phyloP scores from a whole-genome alignment of 64 coral and sea anemone species.

The Actinia equina region DNA sequence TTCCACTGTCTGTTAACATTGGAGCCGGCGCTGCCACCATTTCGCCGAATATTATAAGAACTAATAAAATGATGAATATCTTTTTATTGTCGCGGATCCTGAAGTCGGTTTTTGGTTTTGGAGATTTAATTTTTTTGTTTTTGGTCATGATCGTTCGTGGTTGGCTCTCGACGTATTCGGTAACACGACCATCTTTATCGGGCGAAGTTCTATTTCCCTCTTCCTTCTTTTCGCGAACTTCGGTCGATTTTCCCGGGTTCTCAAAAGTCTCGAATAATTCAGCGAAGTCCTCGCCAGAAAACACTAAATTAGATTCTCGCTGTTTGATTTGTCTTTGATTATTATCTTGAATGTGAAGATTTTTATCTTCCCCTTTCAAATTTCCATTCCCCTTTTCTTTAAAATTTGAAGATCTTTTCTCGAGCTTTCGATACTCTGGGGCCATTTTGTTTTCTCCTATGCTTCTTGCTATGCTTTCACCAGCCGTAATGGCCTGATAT shows the following conservation, averaged over 20 bases:
- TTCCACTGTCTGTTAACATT: slow-evolving; percentile 80
- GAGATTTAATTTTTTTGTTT: slow-evolving; percentile 44
- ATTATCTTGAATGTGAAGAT: neutral
- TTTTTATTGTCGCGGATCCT: slow-evolving; percentile 70
- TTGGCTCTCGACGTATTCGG: neutral
- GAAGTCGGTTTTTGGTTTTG: slow-evolving; percentile 73
- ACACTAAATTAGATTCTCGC: neutral
- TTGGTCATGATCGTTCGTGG: slow-evolving; percentile 45
- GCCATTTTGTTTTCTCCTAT: neutral
- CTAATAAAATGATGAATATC: slow-evolving; percentile 67
- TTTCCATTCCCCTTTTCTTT: neutral
- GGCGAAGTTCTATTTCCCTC: neutral
- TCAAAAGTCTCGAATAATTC: neutral
- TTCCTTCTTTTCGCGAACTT: neutral
- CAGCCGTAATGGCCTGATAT: neutral
- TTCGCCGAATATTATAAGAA: slow-evolving; percentile 73
- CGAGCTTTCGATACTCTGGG: neutral
- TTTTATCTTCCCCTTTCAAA: neutral
- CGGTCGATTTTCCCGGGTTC: neutral
- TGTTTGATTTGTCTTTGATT: neutral
- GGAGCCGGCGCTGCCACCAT: slow-evolving; percentile 84
- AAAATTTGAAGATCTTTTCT: neutral
- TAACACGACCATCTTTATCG: neutral
- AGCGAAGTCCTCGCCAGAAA: neutral
- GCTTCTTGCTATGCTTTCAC: neutral